These are phyloP conservation scores for Anoplophora glabripennis DNA, from an alignment of 1,140 invertebrate genomes.

Conservation along the genomic window DNA sequence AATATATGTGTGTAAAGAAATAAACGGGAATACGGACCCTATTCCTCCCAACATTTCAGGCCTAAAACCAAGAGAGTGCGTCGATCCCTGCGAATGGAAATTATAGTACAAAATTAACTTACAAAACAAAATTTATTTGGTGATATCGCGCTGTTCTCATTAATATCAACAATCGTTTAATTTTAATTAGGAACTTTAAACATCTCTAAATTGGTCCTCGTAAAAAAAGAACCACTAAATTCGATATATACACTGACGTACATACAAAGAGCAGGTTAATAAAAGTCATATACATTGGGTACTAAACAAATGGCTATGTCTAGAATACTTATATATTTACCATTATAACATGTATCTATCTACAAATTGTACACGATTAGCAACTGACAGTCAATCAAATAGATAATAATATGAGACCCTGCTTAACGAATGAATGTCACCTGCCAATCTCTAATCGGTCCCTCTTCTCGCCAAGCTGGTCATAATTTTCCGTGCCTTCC, in stretches of 20 bases:
- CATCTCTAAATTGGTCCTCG: slow-evolving; percentile 44
- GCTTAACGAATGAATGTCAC: slow-evolving; percentile 47
- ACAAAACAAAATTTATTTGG: slow-evolving; percentile 11
- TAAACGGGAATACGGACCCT: slow-evolving; percentile 31
- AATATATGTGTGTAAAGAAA: slow-evolving; percentile 39
- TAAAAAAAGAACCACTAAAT: slow-evolving; percentile 44
- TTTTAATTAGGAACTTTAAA: slow-evolving; percentile 45
- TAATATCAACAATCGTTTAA: slow-evolving; percentile 33
- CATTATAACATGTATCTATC: slow-evolving; percentile 29
- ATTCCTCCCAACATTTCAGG: slow-evolving; percentile 37
- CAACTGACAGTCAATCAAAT: slow-evolving; percentile 41
- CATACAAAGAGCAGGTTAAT: slow-evolving; percentile 35
- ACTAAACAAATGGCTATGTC: slow-evolving; percentile 36
- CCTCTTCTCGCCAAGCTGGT: slow-evolving; percentile 1
- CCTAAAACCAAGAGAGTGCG: slow-evolving; percentile 35
- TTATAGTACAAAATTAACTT: slow-evolving; percentile 18
- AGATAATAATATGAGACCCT: slow-evolving; percentile 48
- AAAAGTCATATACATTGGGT: slow-evolving; percentile 39
- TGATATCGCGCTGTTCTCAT: background rate
- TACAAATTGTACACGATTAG: slow-evolving; percentile 36
- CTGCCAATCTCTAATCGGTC: slow-evolving; percentile 32
- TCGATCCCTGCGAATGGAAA: slow-evolving; percentile 26
- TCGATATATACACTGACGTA: slow-evolving; percentile 42
- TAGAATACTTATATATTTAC: slow-evolving; percentile 29
- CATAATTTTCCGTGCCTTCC: background rate